Base-by-base conservation (phyloP, 1,140 invertebrate genomes). In the Macrosteles quadrilineatus region DNA sequence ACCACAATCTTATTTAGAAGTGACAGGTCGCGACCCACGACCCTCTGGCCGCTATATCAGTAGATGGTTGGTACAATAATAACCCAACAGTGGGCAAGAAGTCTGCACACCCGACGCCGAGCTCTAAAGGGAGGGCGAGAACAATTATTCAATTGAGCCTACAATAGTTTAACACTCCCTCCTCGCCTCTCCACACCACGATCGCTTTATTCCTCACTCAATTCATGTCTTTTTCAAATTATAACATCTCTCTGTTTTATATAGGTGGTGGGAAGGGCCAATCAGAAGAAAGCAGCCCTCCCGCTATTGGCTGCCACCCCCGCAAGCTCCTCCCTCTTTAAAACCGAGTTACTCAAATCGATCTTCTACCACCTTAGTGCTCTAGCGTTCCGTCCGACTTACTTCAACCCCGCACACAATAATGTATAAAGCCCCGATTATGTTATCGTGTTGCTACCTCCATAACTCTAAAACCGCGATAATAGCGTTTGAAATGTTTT, bases 161-260 rank as follows among this genome's bases (percentile, higher is more conserved):
- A 59, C 55, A 59, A 59, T 59, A 59, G 55, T 59, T 59, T 59
- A 59, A 59, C 55, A 59, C 55, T 25, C 55, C 25, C 12, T 21
- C 55, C 55, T 2, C 55, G 6, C 9, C 55, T n/a, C n/a, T n/a
- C n/a, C n/a, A n/a, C n/a, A n/a, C 23, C 4, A 25, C 55, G 25
- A 59, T 25, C 25, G 55, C 55, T 59, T 59, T 59, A 59, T 59
- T 59, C 55, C 55, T 59, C 55, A 59, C 55, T 59, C 55, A 59
- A 59, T 59, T 59, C 55, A 59, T 59, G 55, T 59, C 55, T 59
- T 59, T 59, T 59, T 59, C 55, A 59, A 21, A 59, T 59, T 59
- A 59, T 59, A 59, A 59, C 55, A 59, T 59, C 55, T 59, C 55
- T 59, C 23, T 59, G 55, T 59, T 59, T 59, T 59, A 59, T 59